Evolutionary conservation across 2,113 vertebrate genomes (phyloP), one percentile per base, ranked within the genome.

Genomic region (Phalacrocorax pelagicus): DNA sequence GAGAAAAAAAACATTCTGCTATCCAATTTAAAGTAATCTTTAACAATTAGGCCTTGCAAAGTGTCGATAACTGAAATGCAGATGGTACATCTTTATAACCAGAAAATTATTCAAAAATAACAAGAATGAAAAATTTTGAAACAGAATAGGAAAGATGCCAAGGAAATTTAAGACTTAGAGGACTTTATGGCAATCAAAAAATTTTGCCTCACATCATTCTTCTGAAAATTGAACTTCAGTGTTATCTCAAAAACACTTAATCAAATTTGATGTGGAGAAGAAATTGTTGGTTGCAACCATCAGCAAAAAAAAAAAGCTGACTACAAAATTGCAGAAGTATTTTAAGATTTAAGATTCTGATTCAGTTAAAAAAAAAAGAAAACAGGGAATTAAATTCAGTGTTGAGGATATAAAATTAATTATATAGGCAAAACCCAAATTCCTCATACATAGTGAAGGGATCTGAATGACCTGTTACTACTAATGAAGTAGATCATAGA

Each of bases 61-160:
- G 6, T 24, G 14, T 17, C 15, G 54, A 2, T 44, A 47, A 42
- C 7, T 23, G 12, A 12, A 66, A 54, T 34, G 15, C 7, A 72
- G 47, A 23, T 16, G 17, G 54, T 32, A 40, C 3, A 30, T 36
- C 74, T 54, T 14, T 58, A 8, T 10, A 36, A 40, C 1, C 12
- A 86, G n/a, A 72, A 79, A 88, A 63, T 42, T 5, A 36, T 12
- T 57, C 4, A 51, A 54, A 75, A 73, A 66, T 46, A 78, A n/a
- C 2, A 47, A n/a, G 4, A 54, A 38, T 58, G 1, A 15, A 58
- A 54, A 30, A 32, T 2, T 2, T 2, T 40, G 5, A 23, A 51
- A 27, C 6, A 38, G 23, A 54, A 55, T 4, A 36, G 4, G 27
- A 57, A 8, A 69, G 5, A 27, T 21, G 3, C 4, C 7, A 46